phyloP scores from a whole-genome alignment of 2,113 vertebrate species.

The Amblyopsis rosae region DNA sequence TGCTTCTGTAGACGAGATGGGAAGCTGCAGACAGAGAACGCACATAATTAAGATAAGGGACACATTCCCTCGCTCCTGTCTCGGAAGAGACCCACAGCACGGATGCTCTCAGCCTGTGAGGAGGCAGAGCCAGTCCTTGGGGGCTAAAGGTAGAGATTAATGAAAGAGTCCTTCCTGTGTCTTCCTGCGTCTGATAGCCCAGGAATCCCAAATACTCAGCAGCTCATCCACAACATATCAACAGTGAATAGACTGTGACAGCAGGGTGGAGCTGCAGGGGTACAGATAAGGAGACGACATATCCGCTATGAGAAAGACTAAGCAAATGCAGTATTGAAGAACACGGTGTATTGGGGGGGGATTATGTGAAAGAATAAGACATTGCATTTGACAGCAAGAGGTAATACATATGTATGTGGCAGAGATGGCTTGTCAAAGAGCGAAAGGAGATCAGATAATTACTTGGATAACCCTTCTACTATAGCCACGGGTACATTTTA shows the following conservation, averaged over 20 bases:
- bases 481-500: background rate
- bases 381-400: conserved; percentile 7
- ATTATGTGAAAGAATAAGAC: conserved; percentile 6
- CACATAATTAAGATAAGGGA: conserved; percentile 4
- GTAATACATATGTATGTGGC: background rate
- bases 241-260: conserved; percentile 22
- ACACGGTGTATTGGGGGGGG: conserved; percentile 8
- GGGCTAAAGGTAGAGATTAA: conserved; percentile 34
- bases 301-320: conserved; percentile 43
- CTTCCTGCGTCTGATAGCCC: conserved; percentile 47
- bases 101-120: too few relatives aligned
- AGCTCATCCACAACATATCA: conserved; percentile 18
- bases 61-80: conserved; percentile 19
- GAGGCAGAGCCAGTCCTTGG: background rate
- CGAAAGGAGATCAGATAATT: background rate
- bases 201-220: conserved; percentile 60
- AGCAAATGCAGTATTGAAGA: conserved; percentile 41
- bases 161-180: conserved; percentile 26
- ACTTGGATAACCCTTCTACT: background rate
- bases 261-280: conserved; percentile 33
- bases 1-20: conserved; percentile 24
- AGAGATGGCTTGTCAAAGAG: background rate
- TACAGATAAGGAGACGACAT: conserved; percentile 34
- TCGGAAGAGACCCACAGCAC: too few relatives aligned
- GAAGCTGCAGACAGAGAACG: conserved; percentile 5